Conservation (phyloP, 2,888 invertebrate genomes). For the Acleris emargana region DNA sequence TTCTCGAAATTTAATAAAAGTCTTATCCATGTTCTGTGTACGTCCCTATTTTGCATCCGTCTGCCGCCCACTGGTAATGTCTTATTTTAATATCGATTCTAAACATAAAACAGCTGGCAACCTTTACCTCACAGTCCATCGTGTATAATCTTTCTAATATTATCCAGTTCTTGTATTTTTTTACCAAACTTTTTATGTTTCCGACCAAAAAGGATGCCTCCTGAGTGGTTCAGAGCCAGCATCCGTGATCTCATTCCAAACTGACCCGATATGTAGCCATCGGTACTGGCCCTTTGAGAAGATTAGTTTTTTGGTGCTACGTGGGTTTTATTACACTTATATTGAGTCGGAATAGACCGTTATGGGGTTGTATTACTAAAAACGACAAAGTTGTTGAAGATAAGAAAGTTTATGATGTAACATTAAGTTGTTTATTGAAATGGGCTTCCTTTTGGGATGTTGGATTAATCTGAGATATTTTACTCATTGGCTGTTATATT, state of each 20-base stretch:
- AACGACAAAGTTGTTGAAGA: conserved; percentile 14
- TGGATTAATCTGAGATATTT: no score
- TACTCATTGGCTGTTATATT: no score
- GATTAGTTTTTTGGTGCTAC: conserved; percentile 13
- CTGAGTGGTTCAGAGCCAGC: no score
- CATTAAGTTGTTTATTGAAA: not conserved
- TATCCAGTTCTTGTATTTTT: conserved; percentile 30
- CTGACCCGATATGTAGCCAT: no score
- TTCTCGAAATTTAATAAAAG: no score
- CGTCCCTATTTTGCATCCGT: no score
- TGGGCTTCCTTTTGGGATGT: not conserved
- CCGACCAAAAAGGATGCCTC: conserved; percentile 26
- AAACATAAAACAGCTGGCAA: not conserved
- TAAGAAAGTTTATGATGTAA: conserved; percentile 11
- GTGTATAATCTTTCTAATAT: conserved; percentile 6
- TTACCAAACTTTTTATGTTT: conserved; percentile 30
- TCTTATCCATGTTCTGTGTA: no score
- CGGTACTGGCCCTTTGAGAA: not conserved
- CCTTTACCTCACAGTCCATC: not conserved
- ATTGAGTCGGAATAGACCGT: conserved; percentile 6
- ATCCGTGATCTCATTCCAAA: no score
- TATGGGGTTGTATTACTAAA: conserved; percentile 26
- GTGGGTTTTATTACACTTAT: conserved; percentile 18
- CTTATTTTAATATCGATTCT: no score
- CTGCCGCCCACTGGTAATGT: no score